Percentiles rank a stretch among this genome's conserved stretches.
phyloP scores from a whole-genome alignment of 2,113 vertebrate genomes.

The Perca schrenkii region DNA sequence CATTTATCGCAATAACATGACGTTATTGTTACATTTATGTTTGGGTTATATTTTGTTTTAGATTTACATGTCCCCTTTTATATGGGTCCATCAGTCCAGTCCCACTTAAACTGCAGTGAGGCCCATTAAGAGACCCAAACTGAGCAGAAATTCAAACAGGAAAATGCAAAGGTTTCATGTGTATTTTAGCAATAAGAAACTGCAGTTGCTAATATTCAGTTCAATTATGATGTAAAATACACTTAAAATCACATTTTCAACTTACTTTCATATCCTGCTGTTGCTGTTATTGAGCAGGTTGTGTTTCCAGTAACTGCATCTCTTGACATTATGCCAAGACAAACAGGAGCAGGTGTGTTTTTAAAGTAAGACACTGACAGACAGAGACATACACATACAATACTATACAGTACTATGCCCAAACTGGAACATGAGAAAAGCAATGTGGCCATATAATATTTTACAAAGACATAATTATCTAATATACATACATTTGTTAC shows the following conservation, averaged over 20 bases:
- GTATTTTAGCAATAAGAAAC: not conserved
- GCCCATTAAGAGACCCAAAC: not conserved
- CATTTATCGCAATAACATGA: too few relatives aligned
- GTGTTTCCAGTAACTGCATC: not conserved
- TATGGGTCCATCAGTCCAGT: not conserved
- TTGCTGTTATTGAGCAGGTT: not conserved
- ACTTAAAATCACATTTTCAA: not conserved
- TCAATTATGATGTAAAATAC: too few relatives aligned
- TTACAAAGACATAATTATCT: not conserved
- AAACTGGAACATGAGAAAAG: not conserved
- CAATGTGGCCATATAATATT: not conserved
- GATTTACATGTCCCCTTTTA: too few relatives aligned
- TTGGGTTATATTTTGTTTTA: too few relatives aligned
- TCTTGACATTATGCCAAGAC: not conserved
- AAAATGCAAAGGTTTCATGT: not conserved
- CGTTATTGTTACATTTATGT: too few relatives aligned
- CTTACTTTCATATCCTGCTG: not conserved
- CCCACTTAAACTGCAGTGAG: not conserved
- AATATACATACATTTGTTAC: too few relatives aligned
- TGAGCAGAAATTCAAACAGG: not conserved
- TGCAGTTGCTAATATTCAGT: not conserved
- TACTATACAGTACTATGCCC: too few relatives aligned
- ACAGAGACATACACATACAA: not conserved
- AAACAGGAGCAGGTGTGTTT: conserved; percentile 8
- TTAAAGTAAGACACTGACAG: not conserved